Evolutionary conservation across 2,113 vertebrate species (phyloP).

Genomic region (Tinamus guttatus): DNA sequence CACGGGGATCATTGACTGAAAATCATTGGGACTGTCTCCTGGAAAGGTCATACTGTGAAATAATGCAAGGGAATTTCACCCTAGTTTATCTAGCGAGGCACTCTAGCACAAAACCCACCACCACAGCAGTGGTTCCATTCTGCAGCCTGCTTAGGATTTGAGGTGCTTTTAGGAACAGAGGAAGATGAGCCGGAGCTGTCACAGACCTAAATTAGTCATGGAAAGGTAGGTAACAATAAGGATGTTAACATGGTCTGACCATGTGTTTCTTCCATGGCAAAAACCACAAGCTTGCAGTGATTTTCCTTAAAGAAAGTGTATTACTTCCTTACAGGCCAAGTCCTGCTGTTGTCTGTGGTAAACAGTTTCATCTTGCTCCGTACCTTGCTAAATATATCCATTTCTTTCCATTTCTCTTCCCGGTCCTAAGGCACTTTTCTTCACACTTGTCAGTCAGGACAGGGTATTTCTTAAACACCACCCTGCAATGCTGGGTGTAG

Average conservation of each 20-base stretch:
- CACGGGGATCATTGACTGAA: conserved; percentile 69
- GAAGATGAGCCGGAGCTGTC: not conserved
- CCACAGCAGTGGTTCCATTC: not conserved
- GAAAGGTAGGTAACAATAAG: not conserved
- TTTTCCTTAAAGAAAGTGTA: not conserved
- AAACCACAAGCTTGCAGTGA: not conserved
- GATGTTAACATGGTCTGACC: not conserved
- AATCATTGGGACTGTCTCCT: conserved; percentile 71
- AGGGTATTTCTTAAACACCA: not conserved
- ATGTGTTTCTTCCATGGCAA: not conserved
- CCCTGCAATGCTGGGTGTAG: not conserved
- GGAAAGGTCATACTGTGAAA: conserved; percentile 71
- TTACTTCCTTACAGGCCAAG: not conserved
- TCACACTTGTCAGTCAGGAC: not conserved
- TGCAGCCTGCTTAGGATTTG: not conserved
- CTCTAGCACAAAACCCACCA: not conserved
- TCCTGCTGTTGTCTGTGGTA: not conserved
- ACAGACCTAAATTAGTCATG: not conserved
- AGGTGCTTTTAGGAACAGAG: not conserved
- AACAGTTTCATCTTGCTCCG: not conserved
- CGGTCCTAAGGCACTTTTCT: not conserved
- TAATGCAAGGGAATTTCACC: conserved; percentile 62
- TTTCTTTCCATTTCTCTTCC: not conserved
- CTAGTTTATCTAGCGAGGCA: conserved; percentile 35
- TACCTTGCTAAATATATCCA: not conserved